phyloP scores from a whole-genome alignment of 2,113 vertebrate genomes.

The Sciurus niger region DNA sequence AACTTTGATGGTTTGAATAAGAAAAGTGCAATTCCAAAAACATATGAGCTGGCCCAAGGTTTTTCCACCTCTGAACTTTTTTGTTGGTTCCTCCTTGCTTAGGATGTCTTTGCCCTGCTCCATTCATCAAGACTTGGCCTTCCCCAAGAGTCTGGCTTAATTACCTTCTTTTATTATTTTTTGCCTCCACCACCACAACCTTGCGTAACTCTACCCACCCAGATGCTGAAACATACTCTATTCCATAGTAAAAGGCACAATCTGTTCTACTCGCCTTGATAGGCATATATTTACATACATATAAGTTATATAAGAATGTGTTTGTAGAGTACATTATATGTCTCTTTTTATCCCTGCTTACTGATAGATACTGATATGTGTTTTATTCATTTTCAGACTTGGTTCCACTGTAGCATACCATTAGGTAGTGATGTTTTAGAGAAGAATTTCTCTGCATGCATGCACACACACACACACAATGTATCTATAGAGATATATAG shows the following conservation, averaged over 20 bases:
- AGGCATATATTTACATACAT: background rate
- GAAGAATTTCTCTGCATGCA: background rate
- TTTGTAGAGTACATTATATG: background rate
- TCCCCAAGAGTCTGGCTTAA: background rate
- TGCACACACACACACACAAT: too few relatives aligned
- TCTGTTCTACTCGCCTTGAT: background rate
- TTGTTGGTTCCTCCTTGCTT: background rate
- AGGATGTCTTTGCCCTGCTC: background rate
- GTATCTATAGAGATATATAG: too few relatives aligned
- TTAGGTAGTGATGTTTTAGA: background rate
- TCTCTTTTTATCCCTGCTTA: background rate
- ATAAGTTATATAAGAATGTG: background rate
- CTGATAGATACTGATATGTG: background rate
- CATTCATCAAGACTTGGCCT: background rate
- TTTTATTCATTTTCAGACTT: background rate
- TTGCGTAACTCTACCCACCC: background rate
- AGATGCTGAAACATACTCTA: background rate
- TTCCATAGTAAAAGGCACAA: background rate
- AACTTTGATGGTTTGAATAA: conserved; percentile 67
- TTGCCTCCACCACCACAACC: background rate
- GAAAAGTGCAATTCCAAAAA: background rate
- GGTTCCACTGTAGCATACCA: background rate
- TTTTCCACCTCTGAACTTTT: background rate
- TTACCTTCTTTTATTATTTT: background rate
- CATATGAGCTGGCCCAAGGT: background rate